Conservation (phyloP, 2,113 vertebrate species). For the Tympanuchus pallidicinctus region DNA sequence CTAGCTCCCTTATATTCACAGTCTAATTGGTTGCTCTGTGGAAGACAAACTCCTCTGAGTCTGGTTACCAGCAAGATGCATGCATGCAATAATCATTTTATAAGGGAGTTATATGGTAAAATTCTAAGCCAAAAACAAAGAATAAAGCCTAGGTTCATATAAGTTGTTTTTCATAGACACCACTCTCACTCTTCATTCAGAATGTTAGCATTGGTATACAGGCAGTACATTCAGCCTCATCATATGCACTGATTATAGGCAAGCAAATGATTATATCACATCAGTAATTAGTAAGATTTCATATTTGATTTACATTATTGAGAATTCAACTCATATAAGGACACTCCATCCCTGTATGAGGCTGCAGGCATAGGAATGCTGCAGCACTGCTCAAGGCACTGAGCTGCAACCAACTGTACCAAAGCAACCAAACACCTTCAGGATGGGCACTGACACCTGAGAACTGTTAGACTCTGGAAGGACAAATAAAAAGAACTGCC, state of each 20-base stretch:
- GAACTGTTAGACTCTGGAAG: rapidly evolving
- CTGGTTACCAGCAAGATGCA: neutral
- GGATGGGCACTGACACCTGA: neutral
- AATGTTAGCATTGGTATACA: neutral
- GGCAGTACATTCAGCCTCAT: neutral
- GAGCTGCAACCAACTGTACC: neutral
- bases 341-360: neutral
- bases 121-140: neutral
- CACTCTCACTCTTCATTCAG: neutral
- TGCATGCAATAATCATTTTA: neutral
- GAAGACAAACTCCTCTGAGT: neutral
- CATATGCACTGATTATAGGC: rapidly evolving
- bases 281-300: neutral
- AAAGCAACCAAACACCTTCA: neutral
- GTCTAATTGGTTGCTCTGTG: neutral
- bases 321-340: neutral
- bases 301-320: neutral
- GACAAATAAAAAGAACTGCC: neutral
- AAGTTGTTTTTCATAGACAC: neutral
- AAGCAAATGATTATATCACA: neutral
- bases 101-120: neutral
- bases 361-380: neutral
- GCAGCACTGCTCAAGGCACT: neutral
- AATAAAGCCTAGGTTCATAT: neutral
- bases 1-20: neutral